Conservation (phyloP, 2,888 invertebrate species). For the Cephalotes varians region DNA sequence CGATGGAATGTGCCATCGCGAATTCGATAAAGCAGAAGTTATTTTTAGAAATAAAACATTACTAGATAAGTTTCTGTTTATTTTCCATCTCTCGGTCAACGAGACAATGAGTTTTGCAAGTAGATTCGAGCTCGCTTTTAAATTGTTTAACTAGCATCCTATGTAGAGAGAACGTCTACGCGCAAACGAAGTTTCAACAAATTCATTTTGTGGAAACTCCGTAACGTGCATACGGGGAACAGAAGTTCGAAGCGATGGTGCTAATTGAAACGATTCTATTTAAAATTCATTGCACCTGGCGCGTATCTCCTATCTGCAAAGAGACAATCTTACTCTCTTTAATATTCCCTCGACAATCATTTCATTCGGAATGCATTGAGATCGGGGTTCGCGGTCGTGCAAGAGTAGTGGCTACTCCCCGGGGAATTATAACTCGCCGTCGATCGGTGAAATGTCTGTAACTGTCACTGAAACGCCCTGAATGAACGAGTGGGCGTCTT, state of each 20-base stretch:
- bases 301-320: no score
- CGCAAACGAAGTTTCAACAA: background rate
- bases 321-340: background rate
- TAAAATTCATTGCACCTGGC: conserved; percentile 19
- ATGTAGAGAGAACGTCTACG: background rate
- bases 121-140: background rate
- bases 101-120: background rate
- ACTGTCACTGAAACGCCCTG: background rate
- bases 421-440: background rate
- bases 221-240: background rate
- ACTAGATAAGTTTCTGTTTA: background rate
- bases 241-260: background rate
- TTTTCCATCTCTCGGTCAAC: background rate
- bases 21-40: background rate
- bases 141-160: background rate
- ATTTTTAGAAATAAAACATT: background rate
- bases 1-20: background rate
- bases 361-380: conserved; percentile 13
- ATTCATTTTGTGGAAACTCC: background rate
- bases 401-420: background rate
- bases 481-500: background rate
- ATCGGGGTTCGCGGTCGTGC: background rate
- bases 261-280: background rate
- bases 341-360: background rate
- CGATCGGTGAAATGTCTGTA: conserved; percentile 17